Conservation (phyloP, 2,113 vertebrate species). For the Ramphastos sulfuratus region DNA sequence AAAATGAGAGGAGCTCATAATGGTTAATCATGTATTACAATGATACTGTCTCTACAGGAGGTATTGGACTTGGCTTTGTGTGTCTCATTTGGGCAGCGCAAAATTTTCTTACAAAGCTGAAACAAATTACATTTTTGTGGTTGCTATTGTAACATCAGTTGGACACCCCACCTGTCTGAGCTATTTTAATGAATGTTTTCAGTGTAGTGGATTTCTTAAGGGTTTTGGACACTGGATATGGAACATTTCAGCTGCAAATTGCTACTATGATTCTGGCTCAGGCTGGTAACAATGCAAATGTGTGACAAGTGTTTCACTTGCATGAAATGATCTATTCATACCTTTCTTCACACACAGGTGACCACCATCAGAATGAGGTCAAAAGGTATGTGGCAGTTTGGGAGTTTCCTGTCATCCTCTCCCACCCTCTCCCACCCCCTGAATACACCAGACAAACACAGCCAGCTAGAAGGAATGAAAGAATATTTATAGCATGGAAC, state of each 20-base stretch:
- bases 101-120: constrained; percentile 45
- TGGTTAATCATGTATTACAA: constrained; percentile 74
- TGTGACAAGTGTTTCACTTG: not conserved
- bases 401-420: no score
- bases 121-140: not conserved
- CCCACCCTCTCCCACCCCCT: no score
- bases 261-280: not conserved
- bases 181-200: not conserved
- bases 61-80: constrained; percentile 45
- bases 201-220: not conserved
- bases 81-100: constrained; percentile 41
- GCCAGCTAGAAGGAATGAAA: no score
- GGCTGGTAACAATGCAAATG: not conserved
- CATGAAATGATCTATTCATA: not conserved
- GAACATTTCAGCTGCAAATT: not conserved
- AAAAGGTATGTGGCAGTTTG: not conserved
- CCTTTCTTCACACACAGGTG: not conserved
- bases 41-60: constrained; percentile 59
- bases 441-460: no score
- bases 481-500: no score
- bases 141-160: not conserved
- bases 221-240: not conserved
- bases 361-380: not conserved
- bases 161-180: not conserved
- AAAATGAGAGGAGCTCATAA: constrained; percentile 72